phyloP scores from a whole-genome alignment of 2,113 vertebrate species.

The Calyptomena viridis region DNA sequence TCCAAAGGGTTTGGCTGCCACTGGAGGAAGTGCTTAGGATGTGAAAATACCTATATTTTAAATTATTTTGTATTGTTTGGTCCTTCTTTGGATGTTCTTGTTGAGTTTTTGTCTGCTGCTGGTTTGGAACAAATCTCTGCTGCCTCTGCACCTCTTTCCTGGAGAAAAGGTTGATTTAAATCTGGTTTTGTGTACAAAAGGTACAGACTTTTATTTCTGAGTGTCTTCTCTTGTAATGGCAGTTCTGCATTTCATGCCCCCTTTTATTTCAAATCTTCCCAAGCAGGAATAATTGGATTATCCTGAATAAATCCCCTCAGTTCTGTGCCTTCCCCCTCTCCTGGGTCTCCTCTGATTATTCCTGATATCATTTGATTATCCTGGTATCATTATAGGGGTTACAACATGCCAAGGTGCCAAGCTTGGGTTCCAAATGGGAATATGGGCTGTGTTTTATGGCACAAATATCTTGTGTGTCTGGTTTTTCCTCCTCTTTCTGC shows the following conservation, averaged over 20 bases:
- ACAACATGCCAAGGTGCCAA: not conserved
- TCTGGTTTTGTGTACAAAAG: not conserved
- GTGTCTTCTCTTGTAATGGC: not conserved
- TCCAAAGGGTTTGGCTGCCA: not conserved
- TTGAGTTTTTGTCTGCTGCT: not conserved
- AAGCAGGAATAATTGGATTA: not conserved
- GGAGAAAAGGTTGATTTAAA: not conserved
- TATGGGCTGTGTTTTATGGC: accelerated
- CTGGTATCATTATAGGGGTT: accelerated
- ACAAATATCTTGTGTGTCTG: not conserved
- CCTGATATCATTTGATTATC: not conserved
- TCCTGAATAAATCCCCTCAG: not conserved
- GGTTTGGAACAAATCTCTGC: not conserved
- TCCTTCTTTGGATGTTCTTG: not conserved
- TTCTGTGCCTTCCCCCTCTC: not conserved
- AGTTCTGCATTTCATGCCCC: not conserved
- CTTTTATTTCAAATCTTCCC: not conserved
- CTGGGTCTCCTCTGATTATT: not conserved
- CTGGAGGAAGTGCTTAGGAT: not conserved
- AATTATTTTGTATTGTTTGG: not conserved
- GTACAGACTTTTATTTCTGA: not conserved
- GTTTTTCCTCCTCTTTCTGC: accelerated
- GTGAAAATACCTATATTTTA: not conserved
- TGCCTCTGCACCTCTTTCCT: not conserved
- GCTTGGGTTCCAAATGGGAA: not conserved